Evolutionary conservation across 2,888 invertebrate genomes (phyloP).

Genomic region (Dicyrtomina minuta): DNA sequence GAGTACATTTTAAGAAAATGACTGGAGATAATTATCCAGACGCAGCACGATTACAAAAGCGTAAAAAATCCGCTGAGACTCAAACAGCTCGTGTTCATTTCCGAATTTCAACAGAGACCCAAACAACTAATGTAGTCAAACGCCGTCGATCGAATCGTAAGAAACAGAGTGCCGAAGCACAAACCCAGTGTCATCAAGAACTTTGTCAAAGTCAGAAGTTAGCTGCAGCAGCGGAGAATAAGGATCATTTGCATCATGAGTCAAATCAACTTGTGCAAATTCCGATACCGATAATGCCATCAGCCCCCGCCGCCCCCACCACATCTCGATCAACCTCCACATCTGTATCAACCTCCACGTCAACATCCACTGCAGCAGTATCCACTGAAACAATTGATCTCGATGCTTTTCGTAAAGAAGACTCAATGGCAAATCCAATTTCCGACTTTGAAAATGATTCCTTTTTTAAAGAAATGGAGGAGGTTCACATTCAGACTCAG

Average conservation of each 20-base stretch:
- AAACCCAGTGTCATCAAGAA: conserved; percentile 33
- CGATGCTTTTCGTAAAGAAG: neutral
- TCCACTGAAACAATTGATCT: neutral
- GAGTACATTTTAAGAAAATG: neutral
- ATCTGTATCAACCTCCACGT: too few species aligned
- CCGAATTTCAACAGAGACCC: conserved; percentile 40
- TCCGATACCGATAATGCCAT: neutral
- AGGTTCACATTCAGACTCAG: conserved; percentile 42
- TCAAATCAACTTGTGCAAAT: neutral
- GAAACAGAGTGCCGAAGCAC: conserved; percentile 38
- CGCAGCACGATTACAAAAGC: conserved; percentile 6
- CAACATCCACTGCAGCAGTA: too few species aligned
- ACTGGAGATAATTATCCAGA: neutral
- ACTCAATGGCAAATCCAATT: conserved; percentile 12
- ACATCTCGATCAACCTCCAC: neutral
- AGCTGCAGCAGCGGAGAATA: neutral
- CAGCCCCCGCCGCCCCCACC: neutral
- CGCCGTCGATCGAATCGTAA: conserved; percentile 38
- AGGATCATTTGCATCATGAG: neutral
- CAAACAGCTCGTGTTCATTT: conserved; percentile 37
- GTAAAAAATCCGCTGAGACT: conserved; percentile 40
- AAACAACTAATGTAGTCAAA: conserved; percentile 42
- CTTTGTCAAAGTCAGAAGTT: neutral
- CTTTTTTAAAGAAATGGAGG: conserved; percentile 32
- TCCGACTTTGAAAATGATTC: conserved; percentile 24